phyloP scores from a whole-genome alignment of 2,113 vertebrate species.

The Taxidea taxus region DNA sequence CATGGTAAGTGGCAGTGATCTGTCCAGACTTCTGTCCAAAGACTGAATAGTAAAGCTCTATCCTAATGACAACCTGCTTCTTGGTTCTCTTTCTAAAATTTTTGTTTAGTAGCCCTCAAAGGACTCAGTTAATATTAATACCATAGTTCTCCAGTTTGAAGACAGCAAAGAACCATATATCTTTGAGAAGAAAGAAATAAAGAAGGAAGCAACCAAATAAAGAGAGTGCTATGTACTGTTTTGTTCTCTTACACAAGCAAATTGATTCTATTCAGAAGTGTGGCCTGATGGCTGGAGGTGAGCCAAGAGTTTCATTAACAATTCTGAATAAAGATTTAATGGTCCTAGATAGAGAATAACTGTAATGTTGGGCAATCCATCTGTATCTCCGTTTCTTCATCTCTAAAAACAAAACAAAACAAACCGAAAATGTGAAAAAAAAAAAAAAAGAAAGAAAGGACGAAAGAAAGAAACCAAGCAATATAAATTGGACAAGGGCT shows the following conservation, averaged over 20 bases:
- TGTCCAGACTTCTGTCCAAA: neutral
- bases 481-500: neutral
- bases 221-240: neutral
- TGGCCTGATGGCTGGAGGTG: neutral
- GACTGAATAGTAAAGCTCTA: neutral
- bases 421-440: neutral
- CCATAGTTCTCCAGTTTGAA: neutral
- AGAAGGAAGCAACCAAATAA: neutral
- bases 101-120: neutral
- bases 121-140: neutral
- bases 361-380: neutral
- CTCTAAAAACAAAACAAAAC: neutral
- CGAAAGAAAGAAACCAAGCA: neutral
- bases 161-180: neutral
- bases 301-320: conserved; percentile 14
- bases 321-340: conserved; percentile 40
- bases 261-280: conserved; percentile 29
- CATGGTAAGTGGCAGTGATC: neutral
- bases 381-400: conserved; percentile 18
- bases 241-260: neutral
- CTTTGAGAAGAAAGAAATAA: neutral
- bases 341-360: neutral
- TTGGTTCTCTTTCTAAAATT: neutral
- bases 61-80: neutral
- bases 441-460: neutral